phyloP scores from a whole-genome alignment of 2,797 vertebrate species.

The Sebastes diaconus region DNA sequence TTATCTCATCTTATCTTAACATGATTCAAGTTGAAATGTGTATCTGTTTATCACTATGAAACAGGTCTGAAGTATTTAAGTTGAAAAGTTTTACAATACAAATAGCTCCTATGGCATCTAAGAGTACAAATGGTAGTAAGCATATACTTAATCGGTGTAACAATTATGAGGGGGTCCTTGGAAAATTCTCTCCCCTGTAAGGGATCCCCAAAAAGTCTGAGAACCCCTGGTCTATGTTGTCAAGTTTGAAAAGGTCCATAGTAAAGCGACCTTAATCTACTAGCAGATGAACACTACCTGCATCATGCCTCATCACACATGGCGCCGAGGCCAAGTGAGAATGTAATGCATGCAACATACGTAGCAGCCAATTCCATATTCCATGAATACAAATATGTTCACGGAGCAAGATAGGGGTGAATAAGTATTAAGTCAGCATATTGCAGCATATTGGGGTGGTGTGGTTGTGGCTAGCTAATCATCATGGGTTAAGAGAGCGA shows the following conservation, averaged over 20 bases:
- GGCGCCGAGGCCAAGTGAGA: conserved; percentile 20
- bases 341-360: conserved; percentile 54
- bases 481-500: conserved; percentile 10
- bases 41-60: too few relatives aligned
- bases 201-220: too few relatives aligned
- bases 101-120: too few relatives aligned
- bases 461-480: conserved; percentile 22
- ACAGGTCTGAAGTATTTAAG: too few relatives aligned
- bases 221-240: background rate
- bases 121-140: too few relatives aligned
- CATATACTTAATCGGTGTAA: too few relatives aligned
- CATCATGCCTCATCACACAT: conserved; percentile 31
- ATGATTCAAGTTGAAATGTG: too few relatives aligned
- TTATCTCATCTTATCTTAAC: too few relatives aligned
- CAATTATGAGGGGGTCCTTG: too few relatives aligned
- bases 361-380: conserved; percentile 55
- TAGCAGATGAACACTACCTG: conserved; percentile 5
- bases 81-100: too few relatives aligned
- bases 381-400: conserved; percentile 69
- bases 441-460: conserved; percentile 30
- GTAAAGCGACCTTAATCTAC: background rate
- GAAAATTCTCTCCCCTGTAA: too few relatives aligned
- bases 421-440: conserved; percentile 51
- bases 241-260: background rate
- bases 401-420: conserved; percentile 20